Evolutionary conservation across 2,113 vertebrate species (phyloP).

Genomic region (Athene noctua): DNA sequence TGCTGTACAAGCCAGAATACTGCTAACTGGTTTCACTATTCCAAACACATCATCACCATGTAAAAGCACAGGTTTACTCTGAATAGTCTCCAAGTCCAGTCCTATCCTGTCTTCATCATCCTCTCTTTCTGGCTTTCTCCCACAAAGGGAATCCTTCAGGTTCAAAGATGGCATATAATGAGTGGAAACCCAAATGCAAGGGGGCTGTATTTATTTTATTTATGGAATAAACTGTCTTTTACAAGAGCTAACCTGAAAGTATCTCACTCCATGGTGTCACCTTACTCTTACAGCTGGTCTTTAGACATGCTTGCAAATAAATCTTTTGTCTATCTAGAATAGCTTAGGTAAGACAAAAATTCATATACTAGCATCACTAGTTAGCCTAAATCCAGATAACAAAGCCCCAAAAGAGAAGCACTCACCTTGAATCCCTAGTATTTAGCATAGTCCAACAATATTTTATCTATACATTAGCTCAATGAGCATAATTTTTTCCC

Average conservation of each 20-base stretch:
- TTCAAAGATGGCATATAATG: not conserved
- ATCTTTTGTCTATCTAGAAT: not conserved
- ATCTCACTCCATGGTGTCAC: not conserved
- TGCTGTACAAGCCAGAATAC: not conserved
- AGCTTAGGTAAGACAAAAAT: not conserved
- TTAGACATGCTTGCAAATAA: not conserved
- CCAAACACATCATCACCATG: not conserved
- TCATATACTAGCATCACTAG: not conserved
- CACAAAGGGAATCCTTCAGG: not conserved
- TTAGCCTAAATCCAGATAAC: not conserved
- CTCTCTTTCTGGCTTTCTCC: not conserved
- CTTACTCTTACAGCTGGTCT: not conserved
- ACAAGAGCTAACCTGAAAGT: not conserved
- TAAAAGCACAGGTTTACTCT: not conserved
- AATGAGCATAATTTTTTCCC: not conserved
- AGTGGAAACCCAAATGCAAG: not conserved
- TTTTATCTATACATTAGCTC: not conserved
- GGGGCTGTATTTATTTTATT: not conserved
- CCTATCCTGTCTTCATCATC: not conserved
- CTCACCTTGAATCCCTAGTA: not conserved
- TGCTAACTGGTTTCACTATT: not conserved
- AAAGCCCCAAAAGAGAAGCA: not conserved
- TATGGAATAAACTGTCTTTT: not conserved
- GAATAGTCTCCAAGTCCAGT: not conserved
- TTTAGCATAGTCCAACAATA: not conserved